Percentiles rank a stretch among this genome's conserved stretches.
phyloP scores from a whole-genome alignment of 2,113 vertebrate species.

The Chloropsis hardwickii region DNA sequence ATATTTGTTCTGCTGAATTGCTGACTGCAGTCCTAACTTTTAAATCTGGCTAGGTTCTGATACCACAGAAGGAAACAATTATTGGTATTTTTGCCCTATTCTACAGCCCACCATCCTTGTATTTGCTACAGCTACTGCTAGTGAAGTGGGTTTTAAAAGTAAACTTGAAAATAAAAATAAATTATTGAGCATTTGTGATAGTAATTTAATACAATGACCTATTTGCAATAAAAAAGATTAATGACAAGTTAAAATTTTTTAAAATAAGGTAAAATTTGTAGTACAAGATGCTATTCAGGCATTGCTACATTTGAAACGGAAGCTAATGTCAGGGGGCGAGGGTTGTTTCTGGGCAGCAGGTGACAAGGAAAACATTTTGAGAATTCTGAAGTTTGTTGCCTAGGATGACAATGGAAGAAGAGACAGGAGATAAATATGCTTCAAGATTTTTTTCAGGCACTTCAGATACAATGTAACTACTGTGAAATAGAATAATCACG shows the following conservation, averaged over 20 bases:
- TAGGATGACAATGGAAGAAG: not conserved
- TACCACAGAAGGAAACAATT: not conserved
- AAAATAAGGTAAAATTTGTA: not conserved
- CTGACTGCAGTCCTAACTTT: not conserved
- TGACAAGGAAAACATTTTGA: not conserved
- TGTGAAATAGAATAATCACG: not conserved
- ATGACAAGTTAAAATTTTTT: not conserved
- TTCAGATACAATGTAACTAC: not conserved
- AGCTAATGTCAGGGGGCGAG: not conserved
- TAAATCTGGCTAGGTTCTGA: not conserved
- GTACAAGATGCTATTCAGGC: not conserved
- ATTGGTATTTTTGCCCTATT: not conserved
- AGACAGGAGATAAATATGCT: not conserved
- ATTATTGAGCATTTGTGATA: not conserved
- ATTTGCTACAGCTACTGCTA: not conserved
- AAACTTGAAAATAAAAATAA: not conserved
- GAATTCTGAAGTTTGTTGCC: not conserved
- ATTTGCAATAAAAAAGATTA: not conserved
- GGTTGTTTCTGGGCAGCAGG: not conserved
- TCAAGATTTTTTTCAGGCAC: not conserved
- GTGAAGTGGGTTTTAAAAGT: not conserved
- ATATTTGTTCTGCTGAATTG: not conserved
- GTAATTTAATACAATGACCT: not conserved
- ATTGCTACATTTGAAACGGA: not conserved
- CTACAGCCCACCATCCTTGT: not conserved